These are phyloP conservation scores for Allacma fusca DNA, from an alignment of 2,888 invertebrate species.

Conservation along the genomic window DNA sequence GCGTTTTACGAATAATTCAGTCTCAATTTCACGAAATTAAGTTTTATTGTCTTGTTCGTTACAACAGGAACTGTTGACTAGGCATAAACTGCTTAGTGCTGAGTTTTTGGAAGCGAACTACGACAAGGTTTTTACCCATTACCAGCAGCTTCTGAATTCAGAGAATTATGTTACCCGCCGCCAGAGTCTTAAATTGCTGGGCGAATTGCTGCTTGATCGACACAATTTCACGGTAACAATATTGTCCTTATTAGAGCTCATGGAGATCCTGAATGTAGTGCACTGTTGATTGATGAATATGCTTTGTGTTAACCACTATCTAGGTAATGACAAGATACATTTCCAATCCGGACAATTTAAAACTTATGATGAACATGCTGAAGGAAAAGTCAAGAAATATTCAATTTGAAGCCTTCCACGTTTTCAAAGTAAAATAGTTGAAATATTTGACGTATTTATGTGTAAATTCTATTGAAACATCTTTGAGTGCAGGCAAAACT, in stretches of 20 bases:
- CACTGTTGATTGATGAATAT: too few relatives aligned
- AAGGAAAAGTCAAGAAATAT: conserved; percentile 99
- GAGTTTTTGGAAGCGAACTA: conserved; percentile 99
- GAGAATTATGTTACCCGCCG: conserved; percentile 99
- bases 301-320: too few relatives aligned
- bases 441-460: too few relatives aligned
- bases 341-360: conserved; percentile 99
- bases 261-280: too few relatives aligned
- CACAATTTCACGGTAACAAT: conserved; percentile 92
- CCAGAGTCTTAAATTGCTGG: conserved; percentile 96
- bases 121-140: conserved; percentile 96
- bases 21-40: too few relatives aligned
- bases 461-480: too few relatives aligned
- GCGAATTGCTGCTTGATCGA: conserved; percentile 95
- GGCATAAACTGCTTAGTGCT: conserved; percentile 94
- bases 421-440: conserved; percentile 92
- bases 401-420: conserved; percentile 99
- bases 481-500: too few relatives aligned
- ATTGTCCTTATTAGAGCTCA: too few relatives aligned
- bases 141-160: conserved; percentile 96
- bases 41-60: too few relatives aligned
- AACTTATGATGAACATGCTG: conserved; percentile 99
- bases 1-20: too few relatives aligned
- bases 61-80: conserved; percentile 87
- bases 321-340: conserved; percentile 96